These are phyloP conservation scores for Zaprionus tsacasi DNA, from an alignment of 1,140 invertebrate species.

Conservation along the genomic window DNA sequence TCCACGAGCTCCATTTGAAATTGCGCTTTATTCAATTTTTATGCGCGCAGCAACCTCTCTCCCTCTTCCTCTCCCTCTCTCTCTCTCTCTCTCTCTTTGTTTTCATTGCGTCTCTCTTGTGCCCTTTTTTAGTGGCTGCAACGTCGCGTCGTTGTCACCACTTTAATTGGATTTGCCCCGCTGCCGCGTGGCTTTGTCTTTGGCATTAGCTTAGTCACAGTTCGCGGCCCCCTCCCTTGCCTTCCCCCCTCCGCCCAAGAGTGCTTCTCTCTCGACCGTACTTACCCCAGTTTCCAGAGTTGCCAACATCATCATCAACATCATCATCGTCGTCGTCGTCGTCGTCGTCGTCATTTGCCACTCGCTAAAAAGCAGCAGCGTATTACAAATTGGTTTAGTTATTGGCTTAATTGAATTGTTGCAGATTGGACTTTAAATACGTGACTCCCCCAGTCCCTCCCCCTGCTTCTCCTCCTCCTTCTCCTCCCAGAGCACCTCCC, in stretches of 20 bases:
- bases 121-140: constrained; percentile 69
- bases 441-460: constrained; percentile 17
- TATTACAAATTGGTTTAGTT: constrained; percentile 80
- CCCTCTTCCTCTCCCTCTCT: neutral
- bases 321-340: constrained; percentile 40
- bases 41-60: constrained; percentile 43
- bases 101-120: constrained; percentile 3
- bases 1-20: constrained; percentile 58
- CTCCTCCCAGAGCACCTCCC: no score
- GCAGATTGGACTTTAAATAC: constrained; percentile 76
- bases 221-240: constrained; percentile 16
- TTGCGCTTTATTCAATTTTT: constrained; percentile 79
- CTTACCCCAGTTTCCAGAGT: constrained; percentile 33
- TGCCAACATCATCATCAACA: constrained; percentile 23
- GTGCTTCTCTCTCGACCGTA: constrained; percentile 17
- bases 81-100: neutral
- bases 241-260: constrained; percentile 7
- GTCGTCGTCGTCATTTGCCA: constrained; percentile 40
- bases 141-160: constrained; percentile 75
- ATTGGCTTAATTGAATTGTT: constrained; percentile 80
- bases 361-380: constrained; percentile 69
- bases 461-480: neutral
- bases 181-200: constrained; percentile 62
- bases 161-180: constrained; percentile 76
- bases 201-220: constrained; percentile 37